Base-by-base conservation (phyloP, 2,113 vertebrate species). In the Porphyrio hochstetteri region DNA sequence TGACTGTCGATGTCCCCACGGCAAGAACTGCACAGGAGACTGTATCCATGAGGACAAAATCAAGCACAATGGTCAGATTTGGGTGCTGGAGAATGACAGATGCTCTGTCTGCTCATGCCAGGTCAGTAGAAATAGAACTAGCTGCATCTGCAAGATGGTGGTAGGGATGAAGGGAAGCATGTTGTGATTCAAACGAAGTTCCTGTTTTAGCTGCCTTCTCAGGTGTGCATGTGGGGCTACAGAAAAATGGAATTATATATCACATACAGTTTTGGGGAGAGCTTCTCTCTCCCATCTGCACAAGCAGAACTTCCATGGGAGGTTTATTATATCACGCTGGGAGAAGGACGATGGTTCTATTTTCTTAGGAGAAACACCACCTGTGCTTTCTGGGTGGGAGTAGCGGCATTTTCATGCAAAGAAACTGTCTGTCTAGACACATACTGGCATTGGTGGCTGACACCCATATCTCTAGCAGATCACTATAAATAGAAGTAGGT, bases 61-160 rank as follows among this genome's bases (percentile, higher is more conserved):
- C 97, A 99, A 99, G 85, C 99, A 99, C 98, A 99, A 98, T 1
- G 99, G 99, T 71, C 99, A 99, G 98, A 99, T 99, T 80, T 99
- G 99, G 99, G 99, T 99, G 93, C 96, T 99, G 97, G 99, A 99
- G 86, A 99, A 98, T 27, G 99, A 99, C 97, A 97, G 99, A 65
- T 99, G 99, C 97, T 99, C 99, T 0, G 99, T 99, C 88, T 99
- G 99, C 96, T 99, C 99, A 0, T 99, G 99, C 95, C 99, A 99
- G 99, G 98, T 99, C 59, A 92, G 98, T 98, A 57, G 53, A 76
- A 64, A 86, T 18, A 67, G 40, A 82, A 69, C 16, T 24, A 53
- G 31, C 48, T 92, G 38, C 24, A 79, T 57, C 74, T 82, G 55
- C 31, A 72, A 20, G 36, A 6, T 72, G 46, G 11, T 76, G 44